phyloP scores from a whole-genome alignment of 23 tunicate genomes.

The Halocynthia roretzi region DNA sequence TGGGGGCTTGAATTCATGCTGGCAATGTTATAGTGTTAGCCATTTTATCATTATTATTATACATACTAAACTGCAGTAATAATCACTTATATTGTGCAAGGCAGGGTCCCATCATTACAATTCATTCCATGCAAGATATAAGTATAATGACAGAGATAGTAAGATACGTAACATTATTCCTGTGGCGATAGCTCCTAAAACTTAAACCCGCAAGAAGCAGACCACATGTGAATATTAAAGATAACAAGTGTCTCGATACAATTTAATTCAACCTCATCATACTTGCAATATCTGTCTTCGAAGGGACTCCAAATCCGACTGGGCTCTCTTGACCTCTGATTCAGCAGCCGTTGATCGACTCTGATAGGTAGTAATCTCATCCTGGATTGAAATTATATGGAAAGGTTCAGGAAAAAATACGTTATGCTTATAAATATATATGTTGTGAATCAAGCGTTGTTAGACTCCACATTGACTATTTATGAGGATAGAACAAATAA shows the following conservation, averaged over 20 bases:
- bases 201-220: too few relatives aligned
- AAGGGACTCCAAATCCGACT: slow-evolving; percentile 45
- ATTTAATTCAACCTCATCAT: background rate
- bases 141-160: background rate
- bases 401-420: too few relatives aligned
- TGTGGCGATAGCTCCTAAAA: background rate
- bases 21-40: too few relatives aligned
- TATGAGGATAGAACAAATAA: background rate
- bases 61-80: too few relatives aligned
- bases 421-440: too few relatives aligned
- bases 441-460: too few relatives aligned
- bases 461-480: background rate
- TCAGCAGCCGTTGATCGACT: slow-evolving; percentile 21
- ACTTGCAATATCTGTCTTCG: slow-evolving; percentile 80
- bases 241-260: too few relatives aligned
- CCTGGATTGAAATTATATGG: slow-evolving; percentile 21
- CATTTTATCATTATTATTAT: too few relatives aligned
- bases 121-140: background rate
- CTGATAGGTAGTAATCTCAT: slow-evolving; percentile 47
- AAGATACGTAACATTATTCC: background rate
- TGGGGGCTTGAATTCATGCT: too few relatives aligned
- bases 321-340: slow-evolving; percentile 51
- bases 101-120: background rate
- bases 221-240: too few relatives aligned
- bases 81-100: too few relatives aligned